These are phyloP conservation scores for Glossosoma conforme DNA, from an alignment of 1,140 invertebrate species.

Conservation along the genomic window DNA sequence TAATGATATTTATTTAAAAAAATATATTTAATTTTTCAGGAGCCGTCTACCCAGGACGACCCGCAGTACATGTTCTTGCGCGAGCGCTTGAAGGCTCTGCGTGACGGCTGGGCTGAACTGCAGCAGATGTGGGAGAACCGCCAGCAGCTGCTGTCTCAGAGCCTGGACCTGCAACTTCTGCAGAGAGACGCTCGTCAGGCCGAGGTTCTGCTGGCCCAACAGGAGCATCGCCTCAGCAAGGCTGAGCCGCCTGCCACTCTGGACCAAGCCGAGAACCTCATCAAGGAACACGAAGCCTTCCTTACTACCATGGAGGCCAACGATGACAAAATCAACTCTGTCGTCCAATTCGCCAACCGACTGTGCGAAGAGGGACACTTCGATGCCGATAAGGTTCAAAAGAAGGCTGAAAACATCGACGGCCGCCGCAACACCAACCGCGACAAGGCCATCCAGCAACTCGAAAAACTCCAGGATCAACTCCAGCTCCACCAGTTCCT, in stretches of 20 bases:
- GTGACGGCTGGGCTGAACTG: constrained; percentile 98
- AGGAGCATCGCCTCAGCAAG: constrained; percentile 87
- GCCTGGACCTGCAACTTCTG: constrained; percentile 91
- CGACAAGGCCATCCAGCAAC: constrained; percentile 82
- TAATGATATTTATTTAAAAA: neutral
- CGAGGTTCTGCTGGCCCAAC: constrained; percentile 95
- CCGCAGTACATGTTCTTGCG: constrained; percentile 99
- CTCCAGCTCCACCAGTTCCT: constrained; percentile 93
- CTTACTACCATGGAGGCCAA: constrained; percentile 99
- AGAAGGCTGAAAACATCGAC: constrained; percentile 92
- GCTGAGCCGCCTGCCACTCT: constrained; percentile 91
- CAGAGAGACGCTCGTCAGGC: constrained; percentile 95
- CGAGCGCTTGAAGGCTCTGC: constrained; percentile 92
- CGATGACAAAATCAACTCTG: constrained; percentile 97
- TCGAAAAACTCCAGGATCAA: constrained; percentile 93
- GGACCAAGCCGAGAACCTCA: constrained; percentile 95
- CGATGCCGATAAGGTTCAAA: constrained; percentile 90
- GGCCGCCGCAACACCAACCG: constrained; percentile 86
- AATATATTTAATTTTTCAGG: constrained; percentile 39
- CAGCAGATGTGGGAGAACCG: constrained; percentile 99
- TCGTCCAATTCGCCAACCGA: constrained; percentile 87
- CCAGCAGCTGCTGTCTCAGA: constrained; percentile 90
- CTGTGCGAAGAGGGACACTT: constrained; percentile 88
- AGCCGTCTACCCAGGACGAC: constrained; percentile 80
- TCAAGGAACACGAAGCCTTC: constrained; percentile 98